Evolutionary conservation across 1,140 invertebrate species (phyloP).

Genomic region (Penaeus japonicus): DNA sequence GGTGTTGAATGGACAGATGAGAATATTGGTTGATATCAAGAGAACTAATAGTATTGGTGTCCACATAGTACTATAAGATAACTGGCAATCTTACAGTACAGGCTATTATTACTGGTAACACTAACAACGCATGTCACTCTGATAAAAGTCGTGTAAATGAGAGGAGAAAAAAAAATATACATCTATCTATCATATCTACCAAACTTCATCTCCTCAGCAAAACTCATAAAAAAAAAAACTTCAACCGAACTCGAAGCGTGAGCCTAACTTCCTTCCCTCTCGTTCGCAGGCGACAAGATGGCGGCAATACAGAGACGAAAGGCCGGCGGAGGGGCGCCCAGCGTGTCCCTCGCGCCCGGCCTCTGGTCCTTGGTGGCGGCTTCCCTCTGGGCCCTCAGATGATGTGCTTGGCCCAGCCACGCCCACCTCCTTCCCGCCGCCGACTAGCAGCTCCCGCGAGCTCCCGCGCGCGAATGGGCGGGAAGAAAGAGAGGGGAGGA

Average conservation of each 20-base stretch:
- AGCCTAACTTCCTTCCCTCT: neutral
- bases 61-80: no score
- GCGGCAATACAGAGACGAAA: slow-evolving; percentile 57
- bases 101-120: no score
- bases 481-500: neutral
- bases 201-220: neutral
- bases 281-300: slow-evolving; percentile 56
- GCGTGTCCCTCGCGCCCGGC: neutral
- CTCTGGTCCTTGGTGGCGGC: neutral
- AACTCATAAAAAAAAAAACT: no score
- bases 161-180: no score
- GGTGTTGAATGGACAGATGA: no score
- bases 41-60: no score
- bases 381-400: slow-evolving; percentile 25
- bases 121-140: no score
- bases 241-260: no score
- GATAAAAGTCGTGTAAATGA: no score
- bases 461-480: neutral
- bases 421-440: neutral
- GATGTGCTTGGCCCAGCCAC: slow-evolving; percentile 15
- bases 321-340: slow-evolving; percentile 4
- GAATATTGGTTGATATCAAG: no score
- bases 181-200: neutral
- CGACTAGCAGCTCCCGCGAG: neutral
- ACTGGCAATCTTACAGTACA: no score